Evolutionary conservation across 2,113 vertebrate genomes (phyloP).

Genomic region (Thryonomys swinderianus): DNA sequence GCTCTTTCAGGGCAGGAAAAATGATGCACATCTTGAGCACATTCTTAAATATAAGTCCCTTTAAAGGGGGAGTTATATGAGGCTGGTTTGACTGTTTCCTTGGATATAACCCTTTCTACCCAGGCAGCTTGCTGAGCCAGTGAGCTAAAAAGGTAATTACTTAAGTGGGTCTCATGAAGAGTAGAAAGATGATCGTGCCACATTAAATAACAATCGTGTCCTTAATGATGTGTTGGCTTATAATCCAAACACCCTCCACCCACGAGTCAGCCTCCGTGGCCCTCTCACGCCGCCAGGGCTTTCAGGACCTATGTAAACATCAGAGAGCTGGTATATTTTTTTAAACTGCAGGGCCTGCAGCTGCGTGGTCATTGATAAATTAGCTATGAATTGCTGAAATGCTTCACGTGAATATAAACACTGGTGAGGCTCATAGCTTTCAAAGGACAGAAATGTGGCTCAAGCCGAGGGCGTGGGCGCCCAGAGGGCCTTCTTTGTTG

Average conservation of each 20-base stretch:
- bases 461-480: background rate
- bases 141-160: conserved; percentile 94
- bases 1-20: background rate
- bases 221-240: conserved; percentile 92
- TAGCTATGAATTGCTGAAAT: conserved; percentile 83
- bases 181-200: conserved; percentile 92
- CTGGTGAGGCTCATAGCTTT: conserved; percentile 58
- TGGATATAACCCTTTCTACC: conserved; percentile 85
- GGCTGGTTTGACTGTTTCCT: conserved; percentile 81
- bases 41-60: conserved; percentile 54
- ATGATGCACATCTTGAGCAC: conserved; percentile 60
- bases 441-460: conserved; percentile 1
- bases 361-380: conserved; percentile 88
- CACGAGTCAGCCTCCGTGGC: conserved; percentile 82
- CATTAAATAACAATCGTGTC: conserved; percentile 94
- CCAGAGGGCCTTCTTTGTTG: background rate
- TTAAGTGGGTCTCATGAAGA: conserved; percentile 92
- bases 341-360: conserved; percentile 79
- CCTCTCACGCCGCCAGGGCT: conserved; percentile 88
- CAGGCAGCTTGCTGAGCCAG: conserved; percentile 88
- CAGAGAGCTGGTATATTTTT: conserved; percentile 76
- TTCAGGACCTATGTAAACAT: conserved; percentile 83
- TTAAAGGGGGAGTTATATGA: conserved; percentile 74
- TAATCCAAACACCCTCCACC: conserved; percentile 89
- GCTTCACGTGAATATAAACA: conserved; percentile 78